phyloP scores from a whole-genome alignment of 1,140 invertebrate genomes.

The Drosophila chauvacae region DNA sequence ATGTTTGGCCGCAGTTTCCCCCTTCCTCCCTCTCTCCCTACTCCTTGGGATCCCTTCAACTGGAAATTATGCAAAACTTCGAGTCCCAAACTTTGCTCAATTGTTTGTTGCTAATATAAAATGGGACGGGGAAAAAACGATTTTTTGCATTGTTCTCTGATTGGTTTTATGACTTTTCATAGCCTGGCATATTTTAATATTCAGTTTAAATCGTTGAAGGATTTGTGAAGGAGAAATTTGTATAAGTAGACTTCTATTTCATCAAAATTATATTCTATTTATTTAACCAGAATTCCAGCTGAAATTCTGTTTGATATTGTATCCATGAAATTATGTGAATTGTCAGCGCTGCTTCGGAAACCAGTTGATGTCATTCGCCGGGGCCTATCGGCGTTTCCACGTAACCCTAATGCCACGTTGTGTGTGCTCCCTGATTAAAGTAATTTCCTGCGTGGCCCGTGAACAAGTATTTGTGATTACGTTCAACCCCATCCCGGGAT shows the following conservation, averaged over 20 bases:
- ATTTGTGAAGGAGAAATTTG: background rate
- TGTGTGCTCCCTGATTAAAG: slow-evolving; percentile 49
- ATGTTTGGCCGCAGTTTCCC: slow-evolving; percentile 38
- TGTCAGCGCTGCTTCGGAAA: background rate
- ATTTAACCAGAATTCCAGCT: background rate
- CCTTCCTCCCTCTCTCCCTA: slow-evolving; percentile 6
- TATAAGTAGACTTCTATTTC: background rate
- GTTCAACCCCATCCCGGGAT: slow-evolving; percentile 3
- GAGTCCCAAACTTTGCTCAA: slow-evolving; percentile 56
- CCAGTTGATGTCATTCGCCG: slow-evolving; percentile 3
- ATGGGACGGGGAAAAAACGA: background rate
- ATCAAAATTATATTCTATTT: background rate
- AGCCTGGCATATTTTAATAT: slow-evolving; percentile 16
- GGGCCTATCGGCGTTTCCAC: slow-evolving; percentile 15
- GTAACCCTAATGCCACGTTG: slow-evolving; percentile 17
- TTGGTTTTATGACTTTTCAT: slow-evolving; percentile 49
- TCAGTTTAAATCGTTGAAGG: slow-evolving; percentile 14
- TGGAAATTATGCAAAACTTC: slow-evolving; percentile 69
- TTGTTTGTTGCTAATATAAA: slow-evolving; percentile 52
- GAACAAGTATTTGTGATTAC: slow-evolving; percentile 30
- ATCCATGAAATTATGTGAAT: slow-evolving; percentile 7
- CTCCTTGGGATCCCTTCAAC: slow-evolving; percentile 56
- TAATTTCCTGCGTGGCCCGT: slow-evolving; percentile 58
- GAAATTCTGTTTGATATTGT: background rate
- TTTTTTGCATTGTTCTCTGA: slow-evolving; percentile 33